These are phyloP conservation scores for Anthonomus grandis DNA, from an alignment of 1,140 invertebrate species.

Conservation along the genomic window DNA sequence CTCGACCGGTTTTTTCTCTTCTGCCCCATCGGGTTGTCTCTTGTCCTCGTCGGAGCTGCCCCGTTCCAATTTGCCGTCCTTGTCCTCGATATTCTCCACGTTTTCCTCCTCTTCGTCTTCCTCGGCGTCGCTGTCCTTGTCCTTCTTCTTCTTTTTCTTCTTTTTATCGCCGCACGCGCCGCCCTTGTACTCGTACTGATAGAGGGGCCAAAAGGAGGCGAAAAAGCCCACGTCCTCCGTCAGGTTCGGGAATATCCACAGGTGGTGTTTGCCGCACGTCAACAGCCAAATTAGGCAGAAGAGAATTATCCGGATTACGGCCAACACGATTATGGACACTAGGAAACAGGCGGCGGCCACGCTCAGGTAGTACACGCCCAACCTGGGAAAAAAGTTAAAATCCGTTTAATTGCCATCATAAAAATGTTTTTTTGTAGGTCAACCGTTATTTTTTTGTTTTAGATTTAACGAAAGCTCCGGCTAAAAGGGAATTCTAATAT, in stretches of 20 bases:
- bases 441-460: no score
- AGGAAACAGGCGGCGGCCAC: constrained; percentile 92
- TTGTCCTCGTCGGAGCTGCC: constrained; percentile 16
- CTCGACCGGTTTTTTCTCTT: not conserved
- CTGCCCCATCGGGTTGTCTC: not conserved
- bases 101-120: constrained; percentile 9
- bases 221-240: constrained; percentile 99
- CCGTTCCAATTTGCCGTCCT: constrained; percentile 2
- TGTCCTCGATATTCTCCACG: not conserved
- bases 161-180: constrained; percentile 61
- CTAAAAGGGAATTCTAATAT: no score
- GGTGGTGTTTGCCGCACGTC: constrained; percentile 86
- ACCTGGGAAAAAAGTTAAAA: constrained; percentile 56
- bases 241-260: constrained; percentile 97
- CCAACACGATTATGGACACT: constrained; percentile 86
- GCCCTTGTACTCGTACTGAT: constrained; percentile 82
- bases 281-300: constrained; percentile 90
- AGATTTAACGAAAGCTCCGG: no score
- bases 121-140: constrained; percentile 48
- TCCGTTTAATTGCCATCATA: no score
- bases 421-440: no score
- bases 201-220: constrained; percentile 97
- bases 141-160: constrained; percentile 77
- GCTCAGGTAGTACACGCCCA: constrained; percentile 96
- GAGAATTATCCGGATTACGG: constrained; percentile 83